Evolutionary conservation across 92 coral and sea anemone genomes (phyloP).

Genomic region (Palythoa grandiflora): DNA sequence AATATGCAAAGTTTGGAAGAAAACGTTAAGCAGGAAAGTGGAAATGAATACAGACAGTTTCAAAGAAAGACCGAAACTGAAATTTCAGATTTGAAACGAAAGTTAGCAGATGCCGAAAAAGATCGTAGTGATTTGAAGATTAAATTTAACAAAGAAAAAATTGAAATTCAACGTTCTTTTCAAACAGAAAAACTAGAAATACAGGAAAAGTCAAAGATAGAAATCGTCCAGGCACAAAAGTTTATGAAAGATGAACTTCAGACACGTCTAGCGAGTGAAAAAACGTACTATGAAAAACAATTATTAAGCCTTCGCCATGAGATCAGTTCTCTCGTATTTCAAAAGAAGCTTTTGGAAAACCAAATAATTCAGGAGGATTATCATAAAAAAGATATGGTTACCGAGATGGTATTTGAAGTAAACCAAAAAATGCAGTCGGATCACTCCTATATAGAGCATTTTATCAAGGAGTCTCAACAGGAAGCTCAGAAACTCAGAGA

Average conservation of each 20-base stretch:
- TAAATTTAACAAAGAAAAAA: not conserved
- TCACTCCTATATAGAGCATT: not conserved
- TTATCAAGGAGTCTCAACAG: constrained; percentile 6
- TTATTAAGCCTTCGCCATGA: not conserved
- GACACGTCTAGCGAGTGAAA: not conserved
- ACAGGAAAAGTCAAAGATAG: not conserved
- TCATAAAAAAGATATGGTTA: not conserved
- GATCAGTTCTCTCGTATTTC: not conserved
- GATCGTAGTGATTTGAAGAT: not conserved
- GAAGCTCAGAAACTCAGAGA: constrained; percentile 15
- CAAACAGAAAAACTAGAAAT: not conserved
- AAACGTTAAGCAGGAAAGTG: not conserved
- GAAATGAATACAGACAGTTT: not conserved
- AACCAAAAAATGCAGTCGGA: constrained; percentile 2
- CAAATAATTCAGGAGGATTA: not conserved
- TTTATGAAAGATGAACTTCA: not conserved
- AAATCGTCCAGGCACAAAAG: not conserved
- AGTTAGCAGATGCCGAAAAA: constrained; percentile 16
- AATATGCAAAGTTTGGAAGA: not conserved
- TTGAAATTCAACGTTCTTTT: constrained; percentile 13
- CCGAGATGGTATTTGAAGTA: not conserved
- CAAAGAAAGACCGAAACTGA: not conserved
- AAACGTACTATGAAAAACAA: not conserved
- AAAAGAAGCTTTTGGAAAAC: constrained; percentile 8
- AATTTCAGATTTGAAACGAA: not conserved